These are phyloP conservation scores for Camponotus fellah DNA, from an alignment of 2,888 invertebrate species.

Conservation along the genomic window DNA sequence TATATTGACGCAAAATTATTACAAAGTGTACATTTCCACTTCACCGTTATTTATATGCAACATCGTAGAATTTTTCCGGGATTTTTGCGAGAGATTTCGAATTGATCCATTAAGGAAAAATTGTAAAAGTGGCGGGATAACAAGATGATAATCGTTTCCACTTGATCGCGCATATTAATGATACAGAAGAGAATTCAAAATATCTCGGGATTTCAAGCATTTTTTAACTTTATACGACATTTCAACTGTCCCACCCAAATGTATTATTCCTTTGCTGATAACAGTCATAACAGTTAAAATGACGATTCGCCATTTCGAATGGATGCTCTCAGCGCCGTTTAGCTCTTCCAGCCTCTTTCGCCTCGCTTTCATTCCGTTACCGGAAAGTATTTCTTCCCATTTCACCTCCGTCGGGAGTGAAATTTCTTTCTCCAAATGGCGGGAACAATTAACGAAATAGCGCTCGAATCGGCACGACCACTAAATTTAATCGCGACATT, in stretches of 20 bases:
- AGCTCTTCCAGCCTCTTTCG: slow-evolving; percentile 29
- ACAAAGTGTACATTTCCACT: not conserved
- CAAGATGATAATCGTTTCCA: not conserved
- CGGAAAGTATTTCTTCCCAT: slow-evolving; percentile 32
- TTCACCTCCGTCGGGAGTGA: not conserved
- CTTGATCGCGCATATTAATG: not conserved
- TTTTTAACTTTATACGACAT: slow-evolving; percentile 27
- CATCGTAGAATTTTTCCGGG: not conserved
- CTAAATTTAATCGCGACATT: slow-evolving; percentile 49
- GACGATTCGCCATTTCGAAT: slow-evolving; percentile 21
- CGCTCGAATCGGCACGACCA: slow-evolving; percentile 21
- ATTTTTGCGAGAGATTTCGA: not conserved
- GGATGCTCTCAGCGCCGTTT: slow-evolving; percentile 28
- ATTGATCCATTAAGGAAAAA: not conserved
- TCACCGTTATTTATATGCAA: slow-evolving; percentile 1
- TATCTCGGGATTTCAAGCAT: not conserved
- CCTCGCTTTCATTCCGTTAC: slow-evolving; percentile 33
- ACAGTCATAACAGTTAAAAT: slow-evolving; percentile 39
- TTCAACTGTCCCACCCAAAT: slow-evolving; percentile 1
- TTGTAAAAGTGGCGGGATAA: not conserved
- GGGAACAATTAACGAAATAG: slow-evolving; percentile 44
- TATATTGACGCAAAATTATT: slow-evolving; percentile 7
- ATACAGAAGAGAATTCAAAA: not conserved
- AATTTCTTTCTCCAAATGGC: slow-evolving; percentile 9
- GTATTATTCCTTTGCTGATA: slow-evolving; percentile 35